phyloP scores from a whole-genome alignment of 1,140 invertebrate genomes.

The Olivierus martensii region DNA sequence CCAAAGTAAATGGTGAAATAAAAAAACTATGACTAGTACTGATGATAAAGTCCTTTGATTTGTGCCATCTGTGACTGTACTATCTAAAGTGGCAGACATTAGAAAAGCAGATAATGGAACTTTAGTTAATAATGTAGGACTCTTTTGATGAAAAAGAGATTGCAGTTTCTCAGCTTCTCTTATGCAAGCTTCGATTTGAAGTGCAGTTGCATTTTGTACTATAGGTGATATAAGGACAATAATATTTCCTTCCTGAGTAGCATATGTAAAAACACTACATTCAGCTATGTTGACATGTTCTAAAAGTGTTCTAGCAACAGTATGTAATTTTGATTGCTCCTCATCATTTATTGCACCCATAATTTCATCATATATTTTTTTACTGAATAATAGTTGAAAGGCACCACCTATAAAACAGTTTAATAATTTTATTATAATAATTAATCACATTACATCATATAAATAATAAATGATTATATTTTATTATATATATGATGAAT shows the following conservation, averaged over 20 bases:
- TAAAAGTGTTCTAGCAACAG: slow-evolving; percentile 50
- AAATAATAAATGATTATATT: too few relatives aligned
- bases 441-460: too few relatives aligned
- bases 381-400: slow-evolving; percentile 52
- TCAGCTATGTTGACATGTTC: slow-evolving; percentile 60
- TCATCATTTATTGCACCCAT: slow-evolving; percentile 36
- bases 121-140: slow-evolving; percentile 10
- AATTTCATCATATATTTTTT: slow-evolving; percentile 36
- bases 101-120: slow-evolving; percentile 4
- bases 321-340: slow-evolving; percentile 46
- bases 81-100: not conserved
- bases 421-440: too few relatives aligned
- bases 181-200: slow-evolving; percentile 64
- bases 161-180: slow-evolving; percentile 73
- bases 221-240: slow-evolving; percentile 54
- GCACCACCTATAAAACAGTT: slow-evolving; percentile 44
- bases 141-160: slow-evolving; percentile 43
- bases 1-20: too few relatives aligned
- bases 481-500: too few relatives aligned
- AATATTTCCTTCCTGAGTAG: slow-evolving; percentile 68
- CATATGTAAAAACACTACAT: slow-evolving; percentile 60
- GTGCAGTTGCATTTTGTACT: slow-evolving; percentile 40
- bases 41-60: too few relatives aligned
- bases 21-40: too few relatives aligned
- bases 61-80: too few relatives aligned